These are phyloP conservation scores for Pasiphila rectangulata DNA, from an alignment of 2,888 invertebrate genomes.

Conservation along the genomic window DNA sequence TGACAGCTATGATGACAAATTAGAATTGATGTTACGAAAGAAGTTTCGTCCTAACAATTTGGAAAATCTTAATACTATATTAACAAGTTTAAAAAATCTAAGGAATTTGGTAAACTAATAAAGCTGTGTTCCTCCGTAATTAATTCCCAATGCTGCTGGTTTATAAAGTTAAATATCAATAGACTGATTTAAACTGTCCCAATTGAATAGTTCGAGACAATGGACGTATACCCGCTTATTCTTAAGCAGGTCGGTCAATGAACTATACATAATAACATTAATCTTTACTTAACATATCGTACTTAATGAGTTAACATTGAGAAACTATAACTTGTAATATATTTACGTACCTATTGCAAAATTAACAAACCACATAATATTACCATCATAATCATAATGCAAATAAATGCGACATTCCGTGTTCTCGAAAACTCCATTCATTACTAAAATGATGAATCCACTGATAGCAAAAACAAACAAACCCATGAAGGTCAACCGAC, in stretches of 20 bases:
- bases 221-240: not conserved
- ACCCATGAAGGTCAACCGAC: conserved; percentile 56
- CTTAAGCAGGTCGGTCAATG: conserved; percentile 3
- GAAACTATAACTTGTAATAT: too few relatives aligned
- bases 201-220: conserved; percentile 10
- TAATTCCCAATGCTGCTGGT: too few relatives aligned
- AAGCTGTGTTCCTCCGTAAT: too few relatives aligned
- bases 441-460: conserved; percentile 7
- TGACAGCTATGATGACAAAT: not conserved
- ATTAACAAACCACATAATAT: too few relatives aligned
- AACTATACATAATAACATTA: not conserved
- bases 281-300: too few relatives aligned
- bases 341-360: too few relatives aligned
- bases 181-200: conserved; percentile 13
- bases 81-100: too few relatives aligned
- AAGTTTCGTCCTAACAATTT: too few relatives aligned
- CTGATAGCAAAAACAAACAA: conserved; percentile 38
- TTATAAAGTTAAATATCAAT: too few relatives aligned
- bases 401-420: not conserved
- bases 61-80: too few relatives aligned
- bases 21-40: not conserved
- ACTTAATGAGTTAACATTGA: too few relatives aligned
- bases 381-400: not conserved
- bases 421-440: conserved; percentile 5
- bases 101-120: too few relatives aligned